A percentile compares a stretch with the other conserved stretches of the same genome.
Conservation (phyloP, 1,140 invertebrate genomes). For the Rhizoglyphus robini region DNA sequence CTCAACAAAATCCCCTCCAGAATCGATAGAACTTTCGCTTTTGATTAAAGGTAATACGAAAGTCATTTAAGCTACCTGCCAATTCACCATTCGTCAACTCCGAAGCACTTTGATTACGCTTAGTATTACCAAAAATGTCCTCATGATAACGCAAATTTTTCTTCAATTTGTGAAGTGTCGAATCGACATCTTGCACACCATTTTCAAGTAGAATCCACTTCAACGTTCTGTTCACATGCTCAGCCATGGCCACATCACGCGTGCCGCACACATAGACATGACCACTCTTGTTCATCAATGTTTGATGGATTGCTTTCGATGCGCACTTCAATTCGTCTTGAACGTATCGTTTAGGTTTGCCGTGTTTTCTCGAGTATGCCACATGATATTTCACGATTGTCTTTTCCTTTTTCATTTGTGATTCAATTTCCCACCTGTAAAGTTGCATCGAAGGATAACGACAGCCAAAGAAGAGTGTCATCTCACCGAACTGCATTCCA, state of each 20-base stretch:
- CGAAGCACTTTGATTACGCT: slow-evolving; percentile 73
- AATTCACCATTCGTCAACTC: too few species aligned
- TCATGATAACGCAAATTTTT: slow-evolving; percentile 89
- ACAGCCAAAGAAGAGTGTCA: slow-evolving; percentile 84
- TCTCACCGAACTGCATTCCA: slow-evolving; percentile 55
- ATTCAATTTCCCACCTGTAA: slow-evolving; percentile 69
- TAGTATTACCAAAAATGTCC: slow-evolving; percentile 91
- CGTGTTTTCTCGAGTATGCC: slow-evolving; percentile 68
- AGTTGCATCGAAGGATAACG: slow-evolving; percentile 64
- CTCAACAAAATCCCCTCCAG: too few species aligned
- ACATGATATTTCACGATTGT: slow-evolving; percentile 65
- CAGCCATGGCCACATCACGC: slow-evolving; percentile 96
- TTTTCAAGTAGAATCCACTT: slow-evolving; percentile 71
- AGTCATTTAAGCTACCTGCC: too few species aligned
- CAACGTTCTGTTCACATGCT: slow-evolving; percentile 85
- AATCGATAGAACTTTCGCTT: too few species aligned
- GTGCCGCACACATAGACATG: slow-evolving; percentile 96
- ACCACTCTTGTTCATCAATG: slow-evolving; percentile 60
- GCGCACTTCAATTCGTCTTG: slow-evolving; percentile 73
- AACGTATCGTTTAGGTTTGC: slow-evolving; percentile 78
- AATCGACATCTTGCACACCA: slow-evolving; percentile 39
- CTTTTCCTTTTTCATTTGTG: slow-evolving; percentile 51
- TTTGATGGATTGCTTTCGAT: slow-evolving; percentile 56
- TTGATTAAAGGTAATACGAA: too few species aligned
- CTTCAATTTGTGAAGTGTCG: slow-evolving; percentile 39